phyloP scores from a whole-genome alignment of 1,140 invertebrate species.

The Scaptodrosophila lebanonensis region DNA sequence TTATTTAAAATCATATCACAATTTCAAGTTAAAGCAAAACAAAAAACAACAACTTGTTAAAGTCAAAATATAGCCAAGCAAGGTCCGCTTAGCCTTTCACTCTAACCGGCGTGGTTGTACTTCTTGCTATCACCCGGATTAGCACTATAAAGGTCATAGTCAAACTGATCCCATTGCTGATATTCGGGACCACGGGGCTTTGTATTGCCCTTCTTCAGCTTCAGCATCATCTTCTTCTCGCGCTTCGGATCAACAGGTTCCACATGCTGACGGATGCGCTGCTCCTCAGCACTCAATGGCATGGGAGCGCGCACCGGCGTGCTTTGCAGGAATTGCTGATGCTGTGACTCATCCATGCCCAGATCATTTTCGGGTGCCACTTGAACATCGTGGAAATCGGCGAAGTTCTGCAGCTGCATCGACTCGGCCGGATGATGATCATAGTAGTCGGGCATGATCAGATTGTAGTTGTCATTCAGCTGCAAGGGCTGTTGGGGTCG shows the following conservation, averaged over 20 bases:
- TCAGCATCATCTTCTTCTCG: slow-evolving; percentile 46
- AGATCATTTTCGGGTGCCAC: slow-evolving; percentile 42
- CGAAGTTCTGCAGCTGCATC: slow-evolving; percentile 70
- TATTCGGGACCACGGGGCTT: slow-evolving; percentile 38
- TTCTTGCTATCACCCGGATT: slow-evolving; percentile 63
- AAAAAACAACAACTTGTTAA: slow-evolving; percentile 44
- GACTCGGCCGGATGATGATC: slow-evolving; percentile 65
- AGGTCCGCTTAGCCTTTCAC: not conserved
- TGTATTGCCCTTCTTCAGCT: slow-evolving; percentile 61
- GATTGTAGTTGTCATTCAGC: slow-evolving; percentile 56
- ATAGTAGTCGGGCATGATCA: slow-evolving; percentile 69
- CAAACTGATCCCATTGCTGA: slow-evolving; percentile 69
- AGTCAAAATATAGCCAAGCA: slow-evolving; percentile 11
- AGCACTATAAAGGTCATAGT: slow-evolving; percentile 66
- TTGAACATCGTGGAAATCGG: slow-evolving; percentile 51
- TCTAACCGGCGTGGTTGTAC: slow-evolving; percentile 48
- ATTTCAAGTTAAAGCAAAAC: slow-evolving; percentile 50
- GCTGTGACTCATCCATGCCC: slow-evolving; percentile 67
- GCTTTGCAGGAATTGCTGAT: slow-evolving; percentile 44
- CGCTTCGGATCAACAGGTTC: slow-evolving; percentile 36
- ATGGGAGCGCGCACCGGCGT: slow-evolving; percentile 47
- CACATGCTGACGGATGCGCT: slow-evolving; percentile 36
- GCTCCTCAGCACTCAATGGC: slow-evolving; percentile 42
- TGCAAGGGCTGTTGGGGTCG: slow-evolving; percentile 43
- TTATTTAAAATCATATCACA: slow-evolving; percentile 61